Base-by-base conservation (phyloP, 2,888 invertebrate genomes). In the Euproctis similis region DNA sequence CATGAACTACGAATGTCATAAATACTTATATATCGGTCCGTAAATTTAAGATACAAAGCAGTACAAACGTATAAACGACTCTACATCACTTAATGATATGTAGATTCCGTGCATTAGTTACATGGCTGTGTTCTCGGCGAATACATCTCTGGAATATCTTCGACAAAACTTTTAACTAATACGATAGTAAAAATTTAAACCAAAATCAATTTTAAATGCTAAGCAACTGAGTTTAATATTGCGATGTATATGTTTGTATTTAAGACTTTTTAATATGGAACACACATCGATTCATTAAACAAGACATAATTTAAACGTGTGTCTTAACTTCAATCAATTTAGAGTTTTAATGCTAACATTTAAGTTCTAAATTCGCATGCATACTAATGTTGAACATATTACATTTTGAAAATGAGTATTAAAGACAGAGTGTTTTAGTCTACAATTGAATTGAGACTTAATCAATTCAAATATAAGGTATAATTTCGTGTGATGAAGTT, bases 21-120 rank as follows among this genome's bases (percentile, higher is more conserved):
- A 84, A 84, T 82, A 80, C 66, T 46, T 61, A 60, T 59, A 59
- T 58, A 66, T 66, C 60, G 57, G 69, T 60, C 64, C 72, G 72
- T 82, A 78, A 81, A 81, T 81, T 77, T 74, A 77, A 58, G 54
- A 61, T 72, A 82, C 81, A 81, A 84, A 84, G 77, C 77, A 73
- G 61, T 78, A 82, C 81, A 81, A 76, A 78, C 81, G 78, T 78
- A 77, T 61, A 75, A 69, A 67, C 66, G 72, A 67, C 62, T 61
- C 76, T 67, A 84, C 82, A 81, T 82, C 80, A 80, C 77, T 81
- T 81, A 84, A 84, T 84, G 84, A 84, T 84, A 84, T 84, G 82
- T 82, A 82, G 81, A 84, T 84, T 80, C 84, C 47, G 67, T 66
- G 74, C 80, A 81, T 84, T 84, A 84, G 80, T 76, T 78, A 84